Evolutionary conservation across 2,113 vertebrate genomes (phyloP).

Genomic region (Poeciliopsis turrubarensis): DNA sequence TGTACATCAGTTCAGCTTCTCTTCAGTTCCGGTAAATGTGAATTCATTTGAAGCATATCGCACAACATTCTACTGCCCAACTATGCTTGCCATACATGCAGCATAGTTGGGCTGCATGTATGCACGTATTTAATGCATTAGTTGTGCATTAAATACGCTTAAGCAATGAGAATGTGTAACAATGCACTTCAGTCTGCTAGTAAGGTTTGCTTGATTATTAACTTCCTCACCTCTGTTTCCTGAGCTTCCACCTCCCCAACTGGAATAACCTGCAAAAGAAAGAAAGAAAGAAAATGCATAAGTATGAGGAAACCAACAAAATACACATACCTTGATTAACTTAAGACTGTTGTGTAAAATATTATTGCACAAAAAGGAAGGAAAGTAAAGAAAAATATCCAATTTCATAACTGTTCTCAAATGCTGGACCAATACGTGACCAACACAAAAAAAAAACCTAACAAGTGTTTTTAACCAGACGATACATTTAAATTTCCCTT

Average conservation of each 20-base stretch:
- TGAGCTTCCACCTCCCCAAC: conserved; percentile 76
- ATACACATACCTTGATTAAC: background rate
- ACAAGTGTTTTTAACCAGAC: background rate
- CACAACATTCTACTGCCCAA: too few species aligned
- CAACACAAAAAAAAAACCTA: rapidly evolving
- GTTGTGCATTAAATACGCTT: too few species aligned
- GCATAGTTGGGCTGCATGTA: too few species aligned
- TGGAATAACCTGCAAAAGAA: conserved; percentile 71
- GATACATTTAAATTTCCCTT: background rate
- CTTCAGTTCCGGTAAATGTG: too few species aligned
- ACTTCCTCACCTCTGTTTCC: conserved; percentile 73
- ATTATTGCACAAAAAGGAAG: background rate
- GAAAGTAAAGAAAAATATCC: background rate
- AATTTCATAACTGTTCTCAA: background rate
- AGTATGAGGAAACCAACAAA: background rate
- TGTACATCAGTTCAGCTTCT: too few species aligned
- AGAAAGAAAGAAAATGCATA: background rate
- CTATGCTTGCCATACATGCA: too few species aligned
- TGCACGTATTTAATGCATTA: too few species aligned
- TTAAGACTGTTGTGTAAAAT: background rate
- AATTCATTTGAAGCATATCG: too few species aligned
- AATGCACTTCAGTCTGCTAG: too few species aligned
- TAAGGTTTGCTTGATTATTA: background rate
- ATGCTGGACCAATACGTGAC: background rate
- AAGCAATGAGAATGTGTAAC: too few species aligned